These are phyloP conservation scores for Drosophila watanabei DNA, from an alignment of 1,140 invertebrate genomes.

Conservation along the genomic window DNA sequence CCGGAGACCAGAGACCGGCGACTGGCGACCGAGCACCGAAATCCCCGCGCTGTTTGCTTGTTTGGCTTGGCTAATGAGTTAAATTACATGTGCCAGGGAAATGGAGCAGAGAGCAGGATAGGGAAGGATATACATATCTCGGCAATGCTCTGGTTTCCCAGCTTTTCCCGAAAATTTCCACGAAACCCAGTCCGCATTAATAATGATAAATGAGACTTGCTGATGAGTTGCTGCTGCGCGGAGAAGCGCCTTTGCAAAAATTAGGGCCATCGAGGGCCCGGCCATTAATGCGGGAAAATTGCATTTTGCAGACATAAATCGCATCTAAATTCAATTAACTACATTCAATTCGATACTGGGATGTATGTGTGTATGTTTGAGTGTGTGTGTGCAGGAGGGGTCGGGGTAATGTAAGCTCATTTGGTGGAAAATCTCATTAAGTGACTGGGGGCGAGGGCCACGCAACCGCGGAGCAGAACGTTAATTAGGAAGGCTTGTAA, in stretches of 20 bases:
- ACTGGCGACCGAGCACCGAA: neutral
- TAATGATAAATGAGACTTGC: constrained; percentile 52
- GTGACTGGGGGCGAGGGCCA: constrained; percentile 35
- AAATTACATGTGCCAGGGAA: constrained; percentile 57
- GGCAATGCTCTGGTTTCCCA: neutral
- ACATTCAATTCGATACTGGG: constrained; percentile 32
- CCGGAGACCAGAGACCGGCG: neutral
- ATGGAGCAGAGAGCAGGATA: neutral
- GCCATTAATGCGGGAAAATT: constrained; percentile 30
- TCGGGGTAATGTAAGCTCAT: constrained; percentile 43
- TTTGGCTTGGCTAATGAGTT: constrained; percentile 61
- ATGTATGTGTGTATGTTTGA: neutral
- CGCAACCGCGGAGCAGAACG: constrained; percentile 36
- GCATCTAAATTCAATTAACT: constrained; percentile 59
- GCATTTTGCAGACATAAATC: constrained; percentile 50
- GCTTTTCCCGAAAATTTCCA: constrained; percentile 1
- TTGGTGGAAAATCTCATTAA: constrained; percentile 56
- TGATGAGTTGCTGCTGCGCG: constrained; percentile 32
- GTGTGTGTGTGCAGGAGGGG: neutral
- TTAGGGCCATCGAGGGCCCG: neutral
- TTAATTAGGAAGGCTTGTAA: constrained; percentile 60
- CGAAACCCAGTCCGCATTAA: constrained; percentile 15
- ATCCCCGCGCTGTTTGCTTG: constrained; percentile 34
- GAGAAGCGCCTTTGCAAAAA: constrained; percentile 14
- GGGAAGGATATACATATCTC: neutral